Base-by-base conservation (phyloP, 2,797 vertebrate species). In the Coendou prehensilis region DNA sequence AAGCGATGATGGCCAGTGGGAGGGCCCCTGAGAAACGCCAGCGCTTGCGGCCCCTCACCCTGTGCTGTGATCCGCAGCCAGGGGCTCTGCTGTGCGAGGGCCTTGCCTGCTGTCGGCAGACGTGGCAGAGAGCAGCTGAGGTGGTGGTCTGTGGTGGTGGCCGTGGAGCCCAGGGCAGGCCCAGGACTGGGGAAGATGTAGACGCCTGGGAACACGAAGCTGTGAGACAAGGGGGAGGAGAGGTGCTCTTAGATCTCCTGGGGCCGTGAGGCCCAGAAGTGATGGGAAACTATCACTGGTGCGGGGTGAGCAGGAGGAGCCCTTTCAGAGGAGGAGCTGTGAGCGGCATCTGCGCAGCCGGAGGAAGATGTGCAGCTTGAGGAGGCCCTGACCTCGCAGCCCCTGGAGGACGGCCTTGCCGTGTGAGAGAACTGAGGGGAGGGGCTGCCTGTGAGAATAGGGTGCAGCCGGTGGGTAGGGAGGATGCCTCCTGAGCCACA, bases 1-100 rank as follows among this genome's bases (percentile, higher is more conserved):
- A 37, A 37, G 5, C 7, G 0, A 14, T 20, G 75, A 10, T 4
- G 4, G 9, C 1, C 1, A 4, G 0, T 5, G 5, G 18, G 33
- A 13, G 14, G 22, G 8, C 26, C 11, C 2, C 0, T 6, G 9
- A 26, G n/a, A 23, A 6, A 15, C 0, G 5, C 30, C 67, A 3
- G 8, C 2, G 1, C 54, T 1, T 20, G 13, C 2, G 0, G 63
- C 26, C 20, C 75, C 50, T n/a, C 30, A 6, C 18, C 28, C 28
- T 63, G 26, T 26, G 87, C 10, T 56, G 10, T 23, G 18, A 0
- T 20, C 69, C 3, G 0, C 2, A 18, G 2, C 73, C 30, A 57
- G 8, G 45, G 17, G 52, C 15, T 75, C 41, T 69, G 78, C 26
- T 2, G 2, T 64, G 6, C 13, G 22, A 10, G 45, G 52, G n/a